These are phyloP conservation scores for Autographa gamma DNA, from an alignment of 2,888 invertebrate species.

Conservation along the genomic window DNA sequence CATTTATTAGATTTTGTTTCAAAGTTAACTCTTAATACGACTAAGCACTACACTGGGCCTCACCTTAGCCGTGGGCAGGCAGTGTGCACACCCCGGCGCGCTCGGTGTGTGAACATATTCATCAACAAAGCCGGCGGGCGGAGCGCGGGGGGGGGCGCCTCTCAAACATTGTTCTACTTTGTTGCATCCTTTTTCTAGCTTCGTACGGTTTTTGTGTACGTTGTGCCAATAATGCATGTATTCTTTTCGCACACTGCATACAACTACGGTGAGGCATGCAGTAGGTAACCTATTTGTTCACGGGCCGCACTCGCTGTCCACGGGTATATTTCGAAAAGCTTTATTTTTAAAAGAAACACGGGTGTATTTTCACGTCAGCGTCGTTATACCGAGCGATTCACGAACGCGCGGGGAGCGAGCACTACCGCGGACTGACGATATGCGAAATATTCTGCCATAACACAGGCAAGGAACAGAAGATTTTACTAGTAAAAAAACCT, in stretches of 20 bases:
- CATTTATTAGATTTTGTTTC: no score
- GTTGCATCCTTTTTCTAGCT: neutral
- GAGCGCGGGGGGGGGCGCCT: neutral
- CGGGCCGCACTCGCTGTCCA: neutral
- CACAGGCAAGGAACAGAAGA: neutral
- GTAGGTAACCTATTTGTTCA: conserved; percentile 7
- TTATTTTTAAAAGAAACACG: conserved; percentile 26
- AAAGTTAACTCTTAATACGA: neutral
- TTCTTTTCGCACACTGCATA: neutral
- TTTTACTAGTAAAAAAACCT: neutral
- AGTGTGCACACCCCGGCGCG: neutral
- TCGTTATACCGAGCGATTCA: conserved; percentile 29
- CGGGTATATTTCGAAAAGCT: conserved; percentile 12
- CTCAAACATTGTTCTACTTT: neutral
- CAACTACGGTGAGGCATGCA: neutral
- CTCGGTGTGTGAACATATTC: neutral
- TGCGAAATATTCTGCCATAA: neutral
- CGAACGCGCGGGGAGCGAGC: neutral
- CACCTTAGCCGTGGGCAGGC: neutral
- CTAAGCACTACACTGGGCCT: neutral
- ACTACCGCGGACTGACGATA: neutral
- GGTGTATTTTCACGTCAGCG: conserved; percentile 29
- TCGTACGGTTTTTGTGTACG: neutral
- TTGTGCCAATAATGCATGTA: neutral
- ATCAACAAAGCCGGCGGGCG: neutral